Evolutionary conservation across 2,888 invertebrate species (phyloP), one percentile per base, ranked within the genome.

Genomic region (Cyclophora punctaria): DNA sequence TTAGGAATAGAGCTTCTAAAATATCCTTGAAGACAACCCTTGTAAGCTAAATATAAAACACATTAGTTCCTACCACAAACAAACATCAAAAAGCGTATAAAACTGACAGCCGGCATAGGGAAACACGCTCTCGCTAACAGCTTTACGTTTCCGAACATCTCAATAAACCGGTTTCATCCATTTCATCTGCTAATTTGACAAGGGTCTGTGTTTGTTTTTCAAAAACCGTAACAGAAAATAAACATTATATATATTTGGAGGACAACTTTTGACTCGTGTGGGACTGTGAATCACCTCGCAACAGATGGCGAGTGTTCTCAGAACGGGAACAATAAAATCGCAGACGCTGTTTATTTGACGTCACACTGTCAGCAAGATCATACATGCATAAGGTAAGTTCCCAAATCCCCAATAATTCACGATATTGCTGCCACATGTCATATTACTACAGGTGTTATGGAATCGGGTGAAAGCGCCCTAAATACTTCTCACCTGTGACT

Each of bases 281-380:
- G 4, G 48, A 54, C 63, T 64, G 63, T 64, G 59, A 56, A 64
- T 50, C 20, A 20, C 20, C 20, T 20, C 20, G 49, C 53, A 53
- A n/a, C 47, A 48, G 52, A 55, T 48, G 51, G 52, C 51, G 47
- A 48, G 53, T 42, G 48, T 74, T 68, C 65, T 64, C 53, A 55
- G 66, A 66, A 67, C 45, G 61, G 59, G 58, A 59, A 68, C 66
- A 69, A 70, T 69, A 67, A 71, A 74, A 67, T 62, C 56, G 57
- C 55, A 62, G 63, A 50, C 49, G 56, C 49, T 56, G 58, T 67
- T 66, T 71, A 64, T 73, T 56, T 63, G 50, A 51, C 49, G 41
- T 45, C 56, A 50, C 54, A 51, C 47, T 51, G 49, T 45, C 59
- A 54, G 52, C 48, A 51, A 20, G 20, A 61, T 46, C 48, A 35